Conservation (phyloP, 1,140 invertebrate genomes). For the Megathymus violae region DNA sequence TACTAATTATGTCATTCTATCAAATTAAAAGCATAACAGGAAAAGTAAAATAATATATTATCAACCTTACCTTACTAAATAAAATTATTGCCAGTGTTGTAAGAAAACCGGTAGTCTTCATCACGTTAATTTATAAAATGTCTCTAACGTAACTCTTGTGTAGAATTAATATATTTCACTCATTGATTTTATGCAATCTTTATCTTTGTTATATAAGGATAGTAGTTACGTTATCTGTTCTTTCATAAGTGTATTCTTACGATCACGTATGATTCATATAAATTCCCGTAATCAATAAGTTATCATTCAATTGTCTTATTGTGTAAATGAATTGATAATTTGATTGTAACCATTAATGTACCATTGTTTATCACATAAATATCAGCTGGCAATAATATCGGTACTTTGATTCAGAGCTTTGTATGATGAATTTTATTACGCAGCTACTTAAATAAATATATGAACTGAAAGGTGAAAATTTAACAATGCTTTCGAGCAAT, state of each 20-base stretch:
- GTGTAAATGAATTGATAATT: neutral
- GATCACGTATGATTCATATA: constrained; percentile 33
- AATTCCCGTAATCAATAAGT: constrained; percentile 2
- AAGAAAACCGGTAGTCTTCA: constrained; percentile 49
- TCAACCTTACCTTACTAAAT: constrained; percentile 47
- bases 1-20: neutral
- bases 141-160: constrained; percentile 43
- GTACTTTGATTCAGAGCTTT: too few relatives aligned
- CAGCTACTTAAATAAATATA: too few relatives aligned
- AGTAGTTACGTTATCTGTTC: constrained; percentile 42
- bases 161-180: constrained; percentile 55
- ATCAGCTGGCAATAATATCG: too few relatives aligned
- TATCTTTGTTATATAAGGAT: constrained; percentile 39
- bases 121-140: constrained; percentile 51
- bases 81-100: constrained; percentile 41
- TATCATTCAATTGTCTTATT: constrained; percentile 18
- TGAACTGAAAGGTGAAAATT: too few relatives aligned
- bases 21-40: too few relatives aligned
- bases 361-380: neutral
- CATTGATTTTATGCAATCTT: constrained; percentile 44
- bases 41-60: too few relatives aligned
- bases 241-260: constrained; percentile 20
- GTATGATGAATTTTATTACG: too few relatives aligned
- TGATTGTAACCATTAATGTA: neutral
- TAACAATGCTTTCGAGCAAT: too few relatives aligned